Evolutionary conservation across 1,140 invertebrate species (phyloP).

Genomic region (Zaprionus davidi): DNA sequence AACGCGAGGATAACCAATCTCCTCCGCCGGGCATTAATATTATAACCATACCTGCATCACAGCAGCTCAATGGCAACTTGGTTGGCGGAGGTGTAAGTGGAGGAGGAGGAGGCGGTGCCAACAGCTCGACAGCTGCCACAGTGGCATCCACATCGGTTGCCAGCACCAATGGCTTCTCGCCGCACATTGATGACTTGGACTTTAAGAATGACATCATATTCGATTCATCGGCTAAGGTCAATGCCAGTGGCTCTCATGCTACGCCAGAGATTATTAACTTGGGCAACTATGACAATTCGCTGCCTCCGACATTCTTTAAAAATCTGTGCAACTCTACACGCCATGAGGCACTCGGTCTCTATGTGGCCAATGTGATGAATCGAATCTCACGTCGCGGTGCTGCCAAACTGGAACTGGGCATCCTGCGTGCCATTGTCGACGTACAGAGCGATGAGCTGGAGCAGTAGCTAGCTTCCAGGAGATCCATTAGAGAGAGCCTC

Average conservation of each 20-base stretch:
- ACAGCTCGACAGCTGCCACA: conserved; percentile 70
- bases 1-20: conserved; percentile 62
- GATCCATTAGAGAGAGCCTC: not conserved
- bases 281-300: conserved; percentile 76
- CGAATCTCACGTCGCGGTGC: conserved; percentile 65
- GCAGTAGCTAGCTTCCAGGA: conserved; percentile 38
- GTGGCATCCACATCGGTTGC: conserved; percentile 74
- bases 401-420: conserved; percentile 77
- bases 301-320: conserved; percentile 82
- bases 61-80: conserved; percentile 63
- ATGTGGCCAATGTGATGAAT: conserved; percentile 83
- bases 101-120: conserved; percentile 42
- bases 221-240: conserved; percentile 60
- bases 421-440: conserved; percentile 76
- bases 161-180: conserved; percentile 77
- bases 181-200: conserved; percentile 75
- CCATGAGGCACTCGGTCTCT: conserved; percentile 77
- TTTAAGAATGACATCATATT: conserved; percentile 82
- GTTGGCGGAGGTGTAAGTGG: conserved; percentile 16
- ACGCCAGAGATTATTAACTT: conserved; percentile 74
- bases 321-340: conserved; percentile 81
- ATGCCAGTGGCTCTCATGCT: conserved; percentile 47
- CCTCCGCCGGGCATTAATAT: conserved; percentile 77
- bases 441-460: conserved; percentile 78
- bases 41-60: conserved; percentile 76